These are phyloP conservation scores for Porites lobata DNA, from an alignment of 92 coral and sea anemone genomes.

Conservation along the genomic window DNA sequence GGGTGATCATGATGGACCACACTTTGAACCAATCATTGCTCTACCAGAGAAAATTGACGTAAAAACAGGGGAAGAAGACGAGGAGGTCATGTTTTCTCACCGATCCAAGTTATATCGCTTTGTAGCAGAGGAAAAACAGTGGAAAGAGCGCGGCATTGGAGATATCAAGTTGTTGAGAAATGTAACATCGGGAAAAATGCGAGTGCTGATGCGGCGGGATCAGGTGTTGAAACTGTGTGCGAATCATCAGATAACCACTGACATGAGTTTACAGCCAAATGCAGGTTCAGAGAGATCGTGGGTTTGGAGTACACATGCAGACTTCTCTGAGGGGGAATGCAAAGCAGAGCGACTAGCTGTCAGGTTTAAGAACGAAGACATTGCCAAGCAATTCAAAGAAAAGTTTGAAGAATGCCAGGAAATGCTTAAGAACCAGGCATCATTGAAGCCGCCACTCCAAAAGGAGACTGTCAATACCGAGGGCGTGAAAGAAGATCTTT, in stretches of 20 bases:
- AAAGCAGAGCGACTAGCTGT: constrained; percentile 92
- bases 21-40: constrained; percentile 91
- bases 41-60: constrained; percentile 87
- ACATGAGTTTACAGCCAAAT: constrained; percentile 86
- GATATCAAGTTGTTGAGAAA: constrained; percentile 87
- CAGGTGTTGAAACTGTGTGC: constrained; percentile 94
- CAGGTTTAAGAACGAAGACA: constrained; percentile 75
- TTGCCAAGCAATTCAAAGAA: constrained; percentile 85
- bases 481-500: constrained; percentile 1
- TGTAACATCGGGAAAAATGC: constrained; percentile 71
- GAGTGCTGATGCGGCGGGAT: constrained; percentile 94
- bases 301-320: constrained; percentile 95
- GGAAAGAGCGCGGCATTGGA: constrained; percentile 98
- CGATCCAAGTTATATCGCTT: constrained; percentile 89
- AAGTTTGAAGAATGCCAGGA: constrained; percentile 85
- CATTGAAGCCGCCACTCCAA: constrained; percentile 13
- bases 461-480: neutral
- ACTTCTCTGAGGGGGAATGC: constrained; percentile 87
- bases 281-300: constrained; percentile 89
- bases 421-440: constrained; percentile 27
- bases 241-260: constrained; percentile 89
- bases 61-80: constrained; percentile 94
- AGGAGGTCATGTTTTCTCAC: constrained; percentile 82
- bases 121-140: constrained; percentile 75
- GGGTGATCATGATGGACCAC: constrained; percentile 64